phyloP scores from a whole-genome alignment of 2,113 vertebrate species.

The Elanus axillaris region DNA sequence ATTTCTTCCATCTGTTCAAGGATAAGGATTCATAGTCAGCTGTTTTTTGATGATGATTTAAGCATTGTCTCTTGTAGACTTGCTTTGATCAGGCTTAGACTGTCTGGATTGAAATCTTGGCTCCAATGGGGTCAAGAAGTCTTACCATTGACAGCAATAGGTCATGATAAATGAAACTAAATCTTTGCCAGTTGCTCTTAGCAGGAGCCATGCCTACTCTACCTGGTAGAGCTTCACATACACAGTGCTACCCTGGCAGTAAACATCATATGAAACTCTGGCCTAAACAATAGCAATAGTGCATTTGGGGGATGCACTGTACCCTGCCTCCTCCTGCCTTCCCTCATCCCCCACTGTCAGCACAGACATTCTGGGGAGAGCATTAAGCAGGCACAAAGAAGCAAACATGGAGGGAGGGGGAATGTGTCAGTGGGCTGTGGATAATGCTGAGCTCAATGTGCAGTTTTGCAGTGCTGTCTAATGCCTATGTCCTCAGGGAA shows the following conservation, averaged over 20 bases:
- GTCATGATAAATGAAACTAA: neutral
- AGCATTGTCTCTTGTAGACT: neutral
- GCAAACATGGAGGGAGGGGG: neutral
- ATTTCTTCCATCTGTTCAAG: neutral
- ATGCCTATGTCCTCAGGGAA: constrained; percentile 17
- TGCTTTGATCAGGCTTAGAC: neutral
- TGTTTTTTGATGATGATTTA: neutral
- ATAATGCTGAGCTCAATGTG: constrained; percentile 20
- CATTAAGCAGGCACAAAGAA: neutral
- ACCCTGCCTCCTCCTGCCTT: neutral
- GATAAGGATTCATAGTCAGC: neutral
- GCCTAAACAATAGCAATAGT: neutral
- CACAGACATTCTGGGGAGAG: neutral
- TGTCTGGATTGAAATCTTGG: neutral
- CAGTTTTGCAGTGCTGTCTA: constrained; percentile 30
- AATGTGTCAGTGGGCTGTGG: neutral
- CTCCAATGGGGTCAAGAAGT: neutral
- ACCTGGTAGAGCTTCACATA: neutral
- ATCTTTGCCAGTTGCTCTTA: neutral
- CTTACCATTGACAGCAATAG: neutral
- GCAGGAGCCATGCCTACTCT: neutral
- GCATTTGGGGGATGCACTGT: neutral
- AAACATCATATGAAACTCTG: neutral
- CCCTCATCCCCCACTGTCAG: neutral
- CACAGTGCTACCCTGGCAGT: neutral